Conservation (phyloP, 2,888 invertebrate genomes). For the Molorchus minor region DNA sequence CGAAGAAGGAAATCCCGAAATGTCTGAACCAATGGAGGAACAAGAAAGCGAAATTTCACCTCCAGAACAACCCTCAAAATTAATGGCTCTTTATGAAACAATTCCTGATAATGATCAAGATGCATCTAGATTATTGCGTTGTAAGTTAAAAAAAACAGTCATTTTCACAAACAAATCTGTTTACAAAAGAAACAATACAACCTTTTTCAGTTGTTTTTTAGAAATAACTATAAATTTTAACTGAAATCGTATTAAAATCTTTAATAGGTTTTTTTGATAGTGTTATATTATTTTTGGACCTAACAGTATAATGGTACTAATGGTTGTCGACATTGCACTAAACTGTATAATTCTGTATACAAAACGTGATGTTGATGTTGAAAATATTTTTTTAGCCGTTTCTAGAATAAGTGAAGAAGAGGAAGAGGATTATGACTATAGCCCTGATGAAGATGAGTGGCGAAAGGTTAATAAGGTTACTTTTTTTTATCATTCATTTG, state of each 20-base stretch:
- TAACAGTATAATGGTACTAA: no score
- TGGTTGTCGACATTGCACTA: no score
- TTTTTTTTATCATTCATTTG: slow-evolving; percentile 39
- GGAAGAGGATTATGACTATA: slow-evolving; percentile 80
- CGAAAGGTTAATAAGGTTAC: slow-evolving; percentile 71
- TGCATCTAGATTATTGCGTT: slow-evolving; percentile 66
- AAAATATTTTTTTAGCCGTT: slow-evolving; percentile 65
- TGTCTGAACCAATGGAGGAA: slow-evolving; percentile 63
- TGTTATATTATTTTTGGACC: no score
- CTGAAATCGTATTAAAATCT: no score
- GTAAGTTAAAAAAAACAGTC: slow-evolving; percentile 46
- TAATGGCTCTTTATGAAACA: slow-evolving; percentile 67
- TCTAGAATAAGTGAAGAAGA: slow-evolving; percentile 82
- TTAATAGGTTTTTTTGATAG: no score
- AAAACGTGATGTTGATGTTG: no score
- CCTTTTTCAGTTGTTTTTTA: slow-evolving; percentile 6
- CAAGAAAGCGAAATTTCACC: slow-evolving; percentile 56
- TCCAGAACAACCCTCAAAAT: slow-evolving; percentile 63
- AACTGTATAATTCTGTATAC: no score
- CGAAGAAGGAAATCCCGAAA: slow-evolving; percentile 63
- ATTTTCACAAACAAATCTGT: background rate
- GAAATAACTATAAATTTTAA: slow-evolving; percentile 10
- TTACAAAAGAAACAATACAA: background rate
- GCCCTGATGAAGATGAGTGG: slow-evolving; percentile 88
- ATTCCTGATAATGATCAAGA: slow-evolving; percentile 61